These are phyloP conservation scores for Platyrinchus mystaceus DNA, from an alignment of 2,797 vertebrate species.

Conservation along the genomic window DNA sequence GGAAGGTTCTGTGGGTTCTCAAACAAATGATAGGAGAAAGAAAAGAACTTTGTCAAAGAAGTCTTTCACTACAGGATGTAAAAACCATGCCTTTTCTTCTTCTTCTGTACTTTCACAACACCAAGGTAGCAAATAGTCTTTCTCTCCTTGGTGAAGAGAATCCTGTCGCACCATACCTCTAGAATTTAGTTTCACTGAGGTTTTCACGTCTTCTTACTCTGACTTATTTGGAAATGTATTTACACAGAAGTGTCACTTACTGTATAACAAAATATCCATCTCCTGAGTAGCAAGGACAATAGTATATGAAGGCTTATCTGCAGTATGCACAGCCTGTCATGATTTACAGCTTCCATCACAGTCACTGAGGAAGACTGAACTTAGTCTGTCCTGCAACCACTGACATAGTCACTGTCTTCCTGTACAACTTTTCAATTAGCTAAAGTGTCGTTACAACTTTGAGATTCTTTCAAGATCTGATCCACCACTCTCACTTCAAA, in stretches of 20 bases:
- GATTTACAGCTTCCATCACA: neutral
- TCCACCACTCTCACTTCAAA: neutral
- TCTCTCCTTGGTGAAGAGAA: neutral
- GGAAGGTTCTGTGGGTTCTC: neutral
- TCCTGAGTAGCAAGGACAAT: neutral
- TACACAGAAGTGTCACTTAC: neutral
- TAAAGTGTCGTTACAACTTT: neutral
- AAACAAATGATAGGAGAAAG: neutral
- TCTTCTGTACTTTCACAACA: neutral
- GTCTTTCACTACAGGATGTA: neutral
- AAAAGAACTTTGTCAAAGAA: neutral
- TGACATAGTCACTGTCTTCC: fast-evolving
- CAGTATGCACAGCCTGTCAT: neutral
- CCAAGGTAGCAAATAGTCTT: neutral
- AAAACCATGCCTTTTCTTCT: neutral
- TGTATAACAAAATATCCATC: neutral
- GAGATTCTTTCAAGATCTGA: neutral
- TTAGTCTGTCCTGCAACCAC: neutral
- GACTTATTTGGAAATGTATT: neutral
- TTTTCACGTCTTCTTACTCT: neutral
- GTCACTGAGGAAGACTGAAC: neutral
- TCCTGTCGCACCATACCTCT: neutral
- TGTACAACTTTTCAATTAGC: neutral
- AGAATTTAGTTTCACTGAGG: neutral
- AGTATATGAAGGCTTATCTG: neutral